Evolutionary conservation across 1,140 invertebrate species (phyloP).

Genomic region (Heliconius melpomene): DNA sequence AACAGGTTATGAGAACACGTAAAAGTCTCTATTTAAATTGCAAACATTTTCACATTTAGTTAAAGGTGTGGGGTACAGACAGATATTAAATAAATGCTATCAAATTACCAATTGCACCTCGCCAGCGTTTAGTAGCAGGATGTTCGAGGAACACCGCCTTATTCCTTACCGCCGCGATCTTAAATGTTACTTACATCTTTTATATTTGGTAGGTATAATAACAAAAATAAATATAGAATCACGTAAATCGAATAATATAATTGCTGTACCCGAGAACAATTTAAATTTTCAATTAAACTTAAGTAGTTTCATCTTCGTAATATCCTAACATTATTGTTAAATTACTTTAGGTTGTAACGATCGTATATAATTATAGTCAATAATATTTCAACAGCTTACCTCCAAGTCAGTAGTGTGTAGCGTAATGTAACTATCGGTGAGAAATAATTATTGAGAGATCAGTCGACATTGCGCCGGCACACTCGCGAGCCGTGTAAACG

Average conservation of each 20-base stretch:
- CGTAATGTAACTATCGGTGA: background rate
- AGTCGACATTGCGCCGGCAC: constrained; percentile 21
- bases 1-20: too few species aligned
- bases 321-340: background rate
- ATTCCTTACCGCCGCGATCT: too few species aligned
- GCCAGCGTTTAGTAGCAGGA: too few species aligned
- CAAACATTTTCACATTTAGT: too few species aligned
- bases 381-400: constrained; percentile 2
- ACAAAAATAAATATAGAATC: too few species aligned
- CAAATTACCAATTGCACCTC: too few species aligned
- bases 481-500: constrained; percentile 10
- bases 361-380: background rate
- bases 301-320: background rate
- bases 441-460: background rate
- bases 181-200: too few species aligned
- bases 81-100: too few species aligned
- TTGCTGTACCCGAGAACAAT: background rate
- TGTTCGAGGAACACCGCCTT: too few species aligned
- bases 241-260: background rate
- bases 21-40: too few species aligned
- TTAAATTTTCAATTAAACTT: constrained; percentile 4
- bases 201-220: too few species aligned
- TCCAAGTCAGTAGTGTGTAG: constrained; percentile 14
- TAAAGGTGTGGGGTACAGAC: too few species aligned
- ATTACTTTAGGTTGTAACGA: background rate